phyloP scores from a whole-genome alignment of 2,797 vertebrate genomes.

The Melanotaenia pygmaea region DNA sequence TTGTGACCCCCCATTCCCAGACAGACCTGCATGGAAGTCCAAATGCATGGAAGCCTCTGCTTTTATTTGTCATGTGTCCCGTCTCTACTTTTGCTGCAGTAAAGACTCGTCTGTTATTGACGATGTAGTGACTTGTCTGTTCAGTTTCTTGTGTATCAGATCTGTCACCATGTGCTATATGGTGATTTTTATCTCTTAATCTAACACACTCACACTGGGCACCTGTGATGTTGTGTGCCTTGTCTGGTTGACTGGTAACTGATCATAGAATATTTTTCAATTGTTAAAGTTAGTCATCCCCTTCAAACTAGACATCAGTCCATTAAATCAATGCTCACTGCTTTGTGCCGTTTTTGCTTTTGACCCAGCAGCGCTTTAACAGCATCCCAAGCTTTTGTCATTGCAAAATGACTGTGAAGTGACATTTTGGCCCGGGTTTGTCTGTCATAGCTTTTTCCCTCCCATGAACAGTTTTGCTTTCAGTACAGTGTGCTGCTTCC shows the following conservation, averaged over 20 bases:
- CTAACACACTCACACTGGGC: slow-evolving; percentile 24
- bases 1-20: slow-evolving; percentile 34
- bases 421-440: slow-evolving; percentile 45
- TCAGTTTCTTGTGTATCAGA: slow-evolving; percentile 12
- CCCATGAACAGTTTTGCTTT: slow-evolving; percentile 16
- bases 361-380: slow-evolving; percentile 19
- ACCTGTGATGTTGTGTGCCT: slow-evolving; percentile 32
- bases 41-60: slow-evolving; percentile 59
- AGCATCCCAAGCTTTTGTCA: slow-evolving; percentile 47
- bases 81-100: slow-evolving; percentile 12
- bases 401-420: slow-evolving; percentile 55
- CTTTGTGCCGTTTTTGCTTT: slow-evolving; percentile 49
- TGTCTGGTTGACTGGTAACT: slow-evolving; percentile 28
- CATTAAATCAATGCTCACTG: slow-evolving; percentile 48
- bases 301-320: slow-evolving; percentile 23
- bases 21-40: slow-evolving; percentile 60
- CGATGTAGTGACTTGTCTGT: slow-evolving; percentile 44
- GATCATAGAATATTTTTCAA: slow-evolving; percentile 15
- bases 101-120: slow-evolving; percentile 7
- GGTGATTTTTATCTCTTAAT: slow-evolving; percentile 8
- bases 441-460: slow-evolving; percentile 33
- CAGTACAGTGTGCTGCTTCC: slow-evolving; percentile 23
- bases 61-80: slow-evolving; percentile 40
- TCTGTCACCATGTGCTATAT: slow-evolving; percentile 10
- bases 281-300: slow-evolving; percentile 7